phyloP scores from a whole-genome alignment of 92 coral and sea anemone species.

The Hydrozoanthus gracilis region DNA sequence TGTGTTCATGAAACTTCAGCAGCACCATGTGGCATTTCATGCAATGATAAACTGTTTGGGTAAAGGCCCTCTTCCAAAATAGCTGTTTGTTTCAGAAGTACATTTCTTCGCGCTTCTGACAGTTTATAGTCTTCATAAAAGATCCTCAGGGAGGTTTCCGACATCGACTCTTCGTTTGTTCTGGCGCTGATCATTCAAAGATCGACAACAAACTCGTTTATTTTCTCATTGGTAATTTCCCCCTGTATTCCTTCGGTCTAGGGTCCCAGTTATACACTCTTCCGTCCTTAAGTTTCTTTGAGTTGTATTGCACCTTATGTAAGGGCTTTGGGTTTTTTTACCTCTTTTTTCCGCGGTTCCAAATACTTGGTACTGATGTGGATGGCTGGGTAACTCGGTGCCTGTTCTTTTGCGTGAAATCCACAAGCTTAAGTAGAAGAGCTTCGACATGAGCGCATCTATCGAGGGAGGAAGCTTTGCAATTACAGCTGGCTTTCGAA shows the following conservation, averaged over 20 bases:
- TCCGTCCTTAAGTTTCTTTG: constrained; percentile 12
- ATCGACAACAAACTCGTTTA: constrained; percentile 37
- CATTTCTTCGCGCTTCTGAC: not conserved
- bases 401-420: constrained; percentile 1
- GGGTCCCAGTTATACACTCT: constrained; percentile 27
- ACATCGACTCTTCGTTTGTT: constrained; percentile 15
- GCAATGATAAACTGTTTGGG: not conserved
- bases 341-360: constrained; percentile 28
- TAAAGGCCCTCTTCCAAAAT: not conserved
- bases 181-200: constrained; percentile 23
- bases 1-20: constrained; percentile 31
- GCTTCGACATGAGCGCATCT: constrained; percentile 58
- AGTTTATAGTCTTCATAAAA: constrained; percentile 41
- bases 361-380: constrained; percentile 41
- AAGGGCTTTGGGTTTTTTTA: constrained; percentile 24
- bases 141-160: constrained; percentile 39
- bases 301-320: constrained; percentile 18
- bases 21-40: constrained; percentile 18
- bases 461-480: constrained; percentile 24
- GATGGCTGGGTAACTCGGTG: constrained; percentile 32
- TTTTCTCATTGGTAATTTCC: constrained; percentile 20
- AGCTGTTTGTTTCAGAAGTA: constrained; percentile 22
- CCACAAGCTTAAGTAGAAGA: constrained; percentile 30
- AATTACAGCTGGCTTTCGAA: constrained; percentile 50
- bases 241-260: constrained; percentile 36